Percentiles rank a stretch among this genome's conserved stretches.
Evolutionary conservation across 2,113 vertebrate species (phyloP).

Genomic region (Mystacornis crossleyi): DNA sequence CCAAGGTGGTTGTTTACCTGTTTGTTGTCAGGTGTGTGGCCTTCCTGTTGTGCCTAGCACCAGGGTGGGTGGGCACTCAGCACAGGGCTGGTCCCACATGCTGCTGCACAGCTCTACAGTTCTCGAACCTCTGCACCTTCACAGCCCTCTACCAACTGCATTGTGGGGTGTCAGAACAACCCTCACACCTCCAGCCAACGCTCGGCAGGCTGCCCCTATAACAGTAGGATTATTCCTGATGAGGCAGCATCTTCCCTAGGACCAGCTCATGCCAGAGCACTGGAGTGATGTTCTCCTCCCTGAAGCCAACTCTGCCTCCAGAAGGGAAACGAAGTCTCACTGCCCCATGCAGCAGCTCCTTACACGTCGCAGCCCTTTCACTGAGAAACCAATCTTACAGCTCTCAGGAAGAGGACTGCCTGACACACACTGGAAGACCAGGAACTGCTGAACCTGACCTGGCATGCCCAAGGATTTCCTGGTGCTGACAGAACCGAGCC

Average conservation of each 20-base stretch:
- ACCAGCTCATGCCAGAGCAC: neutral
- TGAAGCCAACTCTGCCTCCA: neutral
- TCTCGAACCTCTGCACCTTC: neutral
- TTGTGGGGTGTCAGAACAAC: neutral
- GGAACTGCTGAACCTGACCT: neutral
- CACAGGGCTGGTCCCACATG: neutral
- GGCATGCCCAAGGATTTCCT: neutral
- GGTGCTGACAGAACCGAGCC: neutral
- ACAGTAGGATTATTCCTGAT: neutral
- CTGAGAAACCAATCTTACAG: neutral
- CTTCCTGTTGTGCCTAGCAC: neutral
- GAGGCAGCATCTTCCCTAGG: neutral
- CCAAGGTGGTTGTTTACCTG: neutral
- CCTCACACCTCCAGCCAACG: neutral
- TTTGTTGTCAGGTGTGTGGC: neutral
- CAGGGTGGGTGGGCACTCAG: neutral
- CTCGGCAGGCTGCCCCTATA: neutral
- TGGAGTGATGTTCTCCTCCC: neutral
- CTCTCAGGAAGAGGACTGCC: neutral
- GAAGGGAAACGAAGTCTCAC: neutral
- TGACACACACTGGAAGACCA: neutral
- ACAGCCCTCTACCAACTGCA: neutral
- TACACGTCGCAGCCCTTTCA: neutral
- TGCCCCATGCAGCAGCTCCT: neutral
- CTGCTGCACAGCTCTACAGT: neutral